Evolutionary conservation across 2,797 vertebrate genomes (phyloP), one percentile per base, ranked within the genome.

Genomic region (Hozukius guyotensis): DNA sequence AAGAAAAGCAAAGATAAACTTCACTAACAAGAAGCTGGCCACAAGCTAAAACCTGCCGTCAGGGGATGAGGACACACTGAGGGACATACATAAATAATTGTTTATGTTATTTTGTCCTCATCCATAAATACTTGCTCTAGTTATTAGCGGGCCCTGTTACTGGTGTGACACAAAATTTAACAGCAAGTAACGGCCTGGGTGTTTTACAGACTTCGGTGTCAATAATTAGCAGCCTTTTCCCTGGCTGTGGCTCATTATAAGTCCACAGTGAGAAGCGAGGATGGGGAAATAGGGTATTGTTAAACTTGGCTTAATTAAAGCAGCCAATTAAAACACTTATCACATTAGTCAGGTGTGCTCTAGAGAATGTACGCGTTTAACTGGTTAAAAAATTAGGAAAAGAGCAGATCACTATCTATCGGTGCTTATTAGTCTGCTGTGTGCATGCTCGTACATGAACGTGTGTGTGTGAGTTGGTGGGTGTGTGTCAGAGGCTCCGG

Each of bases 271-370:
- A 87, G 77, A 88, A 57, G 81, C 46, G 22, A 80, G 65, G 80
- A 85, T 64, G 77, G 86, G 75, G 77, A 88, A 88, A 86, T 55
- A 78, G 73, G 72, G 81, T 88, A 93, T 93, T 92, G 89, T 94
- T 91, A 80, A 90, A 92, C 72, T 85, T 38, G 13, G 84, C 78
- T 93, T 91, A 93, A 94, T 94, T 91, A 93, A 92, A 93, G 88
- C 57, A 85, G 81, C 87, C 92, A 94, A 94, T 93, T 94, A 92
- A 91, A 93, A 90, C 81, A 90, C 86, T 92, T 94, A 94, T 90
- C 87, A 87, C 85, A 92, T 87, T 84, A 90, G 87, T 84, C 75
- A 85, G 87, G 82, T 89, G 83, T 88, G 85, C 91, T 88, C 83
- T 24, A 16, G 89, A 92, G 90, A 88, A 85, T 75, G 70, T 87